Percentiles rank a stretch among this genome's conserved stretches.
Evolutionary conservation across 2,797 vertebrate genomes (phyloP).

Genomic region (Discoglossus pictus): DNA sequence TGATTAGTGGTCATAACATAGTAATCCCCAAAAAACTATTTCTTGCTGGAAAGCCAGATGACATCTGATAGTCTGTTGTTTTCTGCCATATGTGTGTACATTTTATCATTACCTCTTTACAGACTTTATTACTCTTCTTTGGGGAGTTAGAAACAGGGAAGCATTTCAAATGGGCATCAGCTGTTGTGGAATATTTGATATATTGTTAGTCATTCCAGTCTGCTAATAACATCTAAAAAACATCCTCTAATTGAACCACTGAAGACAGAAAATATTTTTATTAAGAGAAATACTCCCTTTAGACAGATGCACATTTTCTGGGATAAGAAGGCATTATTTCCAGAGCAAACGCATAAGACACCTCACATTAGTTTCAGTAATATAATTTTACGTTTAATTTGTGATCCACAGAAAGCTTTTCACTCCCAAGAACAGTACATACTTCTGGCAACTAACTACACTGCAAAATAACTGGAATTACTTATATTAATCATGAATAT

Average conservation of each 20-base stretch:
- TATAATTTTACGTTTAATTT: conserved; percentile 28
- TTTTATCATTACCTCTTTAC: conserved; percentile 32
- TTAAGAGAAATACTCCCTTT: conserved; percentile 51
- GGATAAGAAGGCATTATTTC: conserved; percentile 34
- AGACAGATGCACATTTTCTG: conserved; percentile 11
- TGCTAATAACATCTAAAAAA: conserved; percentile 61
- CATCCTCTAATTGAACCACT: conserved; percentile 45
- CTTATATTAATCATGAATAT: neutral
- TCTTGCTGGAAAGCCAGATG: conserved; percentile 22
- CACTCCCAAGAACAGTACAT: conserved; percentile 6
- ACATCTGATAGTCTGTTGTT: conserved; percentile 37
- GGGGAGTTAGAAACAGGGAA: conserved; percentile 32
- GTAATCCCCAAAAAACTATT: conserved; percentile 24
- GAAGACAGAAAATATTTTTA: conserved; percentile 54
- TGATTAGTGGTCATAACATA: conserved; percentile 25
- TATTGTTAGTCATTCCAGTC: conserved; percentile 44
- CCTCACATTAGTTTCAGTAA: conserved; percentile 29
- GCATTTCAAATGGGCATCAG: conserved; percentile 25
- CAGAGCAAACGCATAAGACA: conserved; percentile 30
- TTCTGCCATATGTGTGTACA: conserved; percentile 28
- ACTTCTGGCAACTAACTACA: conserved; percentile 6
- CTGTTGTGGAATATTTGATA: conserved; percentile 22
- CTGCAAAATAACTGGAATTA: conserved; percentile 8
- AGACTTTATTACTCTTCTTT: conserved; percentile 34
- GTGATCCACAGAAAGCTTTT: conserved; percentile 35